Evolutionary conservation across 2,113 vertebrate genomes (phyloP).

Genomic region (Pseudorectes ferrugineus): DNA sequence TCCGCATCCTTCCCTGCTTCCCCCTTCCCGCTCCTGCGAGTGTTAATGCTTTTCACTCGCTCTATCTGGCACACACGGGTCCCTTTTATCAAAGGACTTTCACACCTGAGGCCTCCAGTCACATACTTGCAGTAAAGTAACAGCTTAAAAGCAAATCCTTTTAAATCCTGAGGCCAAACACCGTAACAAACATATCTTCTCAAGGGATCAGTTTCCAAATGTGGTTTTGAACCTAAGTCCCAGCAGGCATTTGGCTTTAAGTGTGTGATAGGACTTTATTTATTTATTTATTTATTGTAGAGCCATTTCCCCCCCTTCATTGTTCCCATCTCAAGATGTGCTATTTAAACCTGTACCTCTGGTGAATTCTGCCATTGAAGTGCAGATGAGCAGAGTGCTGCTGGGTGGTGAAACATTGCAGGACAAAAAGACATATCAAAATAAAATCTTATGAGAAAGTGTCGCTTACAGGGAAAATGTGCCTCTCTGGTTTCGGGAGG

Average conservation of each 20-base stretch:
- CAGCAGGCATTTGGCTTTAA: slow-evolving; percentile 20
- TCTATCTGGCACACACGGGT: slow-evolving; percentile 23
- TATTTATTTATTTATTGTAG: slow-evolving; percentile 11
- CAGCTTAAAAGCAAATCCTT: slow-evolving; percentile 62
- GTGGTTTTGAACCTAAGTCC: slow-evolving; percentile 64
- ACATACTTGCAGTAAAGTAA: slow-evolving; percentile 55
- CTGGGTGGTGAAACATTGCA: neutral
- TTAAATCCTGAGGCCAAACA: slow-evolving; percentile 65
- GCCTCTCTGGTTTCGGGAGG: neutral
- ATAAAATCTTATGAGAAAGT: neutral
- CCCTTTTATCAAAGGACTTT: slow-evolving; percentile 63
- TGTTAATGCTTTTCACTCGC: slow-evolving; percentile 9
- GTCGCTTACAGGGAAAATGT: neutral
- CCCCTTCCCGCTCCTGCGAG: neutral
- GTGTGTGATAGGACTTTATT: neutral
- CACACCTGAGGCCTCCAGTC: slow-evolving; percentile 71
- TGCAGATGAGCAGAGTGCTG: neutral
- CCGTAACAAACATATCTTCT: slow-evolving; percentile 35
- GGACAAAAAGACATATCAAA: slow-evolving; percentile 32
- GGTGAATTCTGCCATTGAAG: neutral
- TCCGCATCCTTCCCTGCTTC: neutral
- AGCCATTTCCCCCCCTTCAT: neutral
- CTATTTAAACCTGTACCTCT: neutral
- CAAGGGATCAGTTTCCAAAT: slow-evolving; percentile 32
- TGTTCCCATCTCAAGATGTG: neutral